Base-by-base conservation (phyloP, 2,888 invertebrate genomes). In the Colostygia pectinataria region DNA sequence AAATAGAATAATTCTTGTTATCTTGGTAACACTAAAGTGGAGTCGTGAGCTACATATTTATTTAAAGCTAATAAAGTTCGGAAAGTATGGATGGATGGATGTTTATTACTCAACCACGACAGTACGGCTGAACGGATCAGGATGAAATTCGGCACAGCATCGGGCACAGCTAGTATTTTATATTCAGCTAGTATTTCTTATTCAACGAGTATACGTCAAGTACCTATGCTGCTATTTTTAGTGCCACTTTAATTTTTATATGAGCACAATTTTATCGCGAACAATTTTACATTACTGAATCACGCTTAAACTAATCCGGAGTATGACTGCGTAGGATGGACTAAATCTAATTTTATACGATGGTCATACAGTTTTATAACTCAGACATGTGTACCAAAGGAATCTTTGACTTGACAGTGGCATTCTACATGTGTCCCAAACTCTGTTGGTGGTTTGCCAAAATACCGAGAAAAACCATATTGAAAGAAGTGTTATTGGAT, bases 331-430 rank as follows among this genome's bases (percentile, higher is more conserved):
- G 58, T 61, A 53, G 58, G 56, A 39, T 37, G 53, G 14, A 45
- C 54, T 53, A 23, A 55, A 52, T 45, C 55, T 61, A 61, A 56
- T 53, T 58, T 61, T 55, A 53, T 36, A 34, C 42, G 53, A 59
- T 50, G 59, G 57, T 51, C 57, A 40, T 55, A 53, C 59, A 51
- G 36, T 57, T 59, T 56, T 59, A 59, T 59, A 53, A 49, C 41
- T 15, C 42, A 18, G 56, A 50, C 56, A 53, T 55, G 51, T 53
- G 48, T 49, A 51, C 36, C 46, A 29, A 46, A 48, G 44, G 55
- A 61, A 57, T 58, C 41, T 49, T 51, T 43, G 45, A 55, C 45
- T 51, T 44, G 53, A 53, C 46, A 52, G 36, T 42, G 43, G 43
- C 28, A 53, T 40, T 29, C 41, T 36, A 52, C 32, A 25, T 28